Percentiles rank a stretch among this genome's conserved stretches.
Conservation (phyloP, 1,140 invertebrate species). For the Macrosteles quadrilineatus region DNA sequence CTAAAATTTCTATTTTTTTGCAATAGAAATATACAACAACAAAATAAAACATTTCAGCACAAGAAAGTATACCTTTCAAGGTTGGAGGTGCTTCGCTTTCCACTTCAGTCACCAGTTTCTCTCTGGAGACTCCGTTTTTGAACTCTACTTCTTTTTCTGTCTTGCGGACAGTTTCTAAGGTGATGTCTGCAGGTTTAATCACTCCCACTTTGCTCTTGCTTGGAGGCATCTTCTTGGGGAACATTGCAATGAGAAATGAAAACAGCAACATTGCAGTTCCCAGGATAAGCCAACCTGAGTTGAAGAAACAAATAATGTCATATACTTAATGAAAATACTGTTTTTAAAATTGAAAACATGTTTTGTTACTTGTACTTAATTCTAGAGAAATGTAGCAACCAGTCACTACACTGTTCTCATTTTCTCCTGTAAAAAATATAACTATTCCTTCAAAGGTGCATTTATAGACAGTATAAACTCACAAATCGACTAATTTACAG, state of each 20-base stretch:
- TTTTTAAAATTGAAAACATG: neutral
- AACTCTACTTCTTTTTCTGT: slow-evolving; percentile 1
- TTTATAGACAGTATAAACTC: too few relatives aligned
- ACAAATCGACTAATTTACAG: too few relatives aligned
- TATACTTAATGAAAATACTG: neutral
- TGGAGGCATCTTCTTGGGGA: slow-evolving; percentile 57
- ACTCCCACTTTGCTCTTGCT: slow-evolving; percentile 37
- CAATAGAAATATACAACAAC: too few relatives aligned
- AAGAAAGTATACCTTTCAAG: slow-evolving; percentile 39
- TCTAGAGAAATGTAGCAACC: neutral
- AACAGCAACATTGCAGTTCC: slow-evolving; percentile 59
- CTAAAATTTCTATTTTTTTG: too few relatives aligned
- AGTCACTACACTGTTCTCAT: too few relatives aligned
- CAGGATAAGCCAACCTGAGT: slow-evolving; percentile 60
- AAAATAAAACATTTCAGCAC: too few relatives aligned
- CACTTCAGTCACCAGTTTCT: slow-evolving; percentile 3
- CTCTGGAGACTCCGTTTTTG: slow-evolving; percentile 11
- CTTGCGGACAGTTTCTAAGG: neutral
- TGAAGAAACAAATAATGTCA: neutral
- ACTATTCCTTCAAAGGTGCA: too few relatives aligned
- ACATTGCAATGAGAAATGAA: slow-evolving; percentile 59
- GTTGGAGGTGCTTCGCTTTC: slow-evolving; percentile 28
- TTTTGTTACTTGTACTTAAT: neutral
- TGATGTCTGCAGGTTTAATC: slow-evolving; percentile 12
- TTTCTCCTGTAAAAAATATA: too few relatives aligned